These are phyloP conservation scores for Chaunax sp. DNA, from an alignment of 2,797 vertebrate species.

Conservation along the genomic window DNA sequence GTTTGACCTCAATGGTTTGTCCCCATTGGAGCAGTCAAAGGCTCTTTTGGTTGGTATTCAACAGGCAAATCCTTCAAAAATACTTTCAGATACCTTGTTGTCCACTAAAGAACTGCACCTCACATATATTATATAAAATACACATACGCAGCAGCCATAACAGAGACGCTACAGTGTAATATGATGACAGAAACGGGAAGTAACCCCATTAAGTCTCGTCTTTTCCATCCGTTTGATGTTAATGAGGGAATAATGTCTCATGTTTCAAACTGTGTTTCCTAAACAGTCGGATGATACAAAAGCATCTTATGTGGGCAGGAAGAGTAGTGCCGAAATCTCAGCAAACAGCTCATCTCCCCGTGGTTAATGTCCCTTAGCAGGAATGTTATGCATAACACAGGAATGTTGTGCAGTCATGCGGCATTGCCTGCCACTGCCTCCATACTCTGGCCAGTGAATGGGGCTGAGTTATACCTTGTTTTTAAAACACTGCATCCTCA, in stretches of 20 bases:
- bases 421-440: constrained; percentile 6
- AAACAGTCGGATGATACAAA: constrained; percentile 41
- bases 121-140: background rate
- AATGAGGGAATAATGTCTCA: constrained; percentile 14
- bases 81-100: constrained; percentile 10
- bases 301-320: constrained; percentile 2
- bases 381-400: constrained; percentile 44
- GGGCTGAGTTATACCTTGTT: background rate
- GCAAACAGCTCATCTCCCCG: constrained; percentile 3
- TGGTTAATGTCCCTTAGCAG: constrained; percentile 19
- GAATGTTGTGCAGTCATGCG: constrained; percentile 38
- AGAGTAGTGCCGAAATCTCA: background rate
- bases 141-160: background rate
- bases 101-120: background rate
- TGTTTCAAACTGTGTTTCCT: constrained; percentile 26
- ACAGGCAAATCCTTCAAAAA: constrained; percentile 19
- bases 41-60: constrained; percentile 21
- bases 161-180: background rate
- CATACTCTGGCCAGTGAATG: constrained; percentile 10
- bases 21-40: constrained; percentile 6
- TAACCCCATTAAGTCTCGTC: background rate
- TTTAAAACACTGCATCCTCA: constrained; percentile 15
- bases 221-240: constrained; percentile 14
- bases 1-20: constrained; percentile 24
- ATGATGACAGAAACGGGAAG: background rate